Evolutionary conservation across 2,888 invertebrate genomes (phyloP).

Genomic region (Eupsilia transversa): DNA sequence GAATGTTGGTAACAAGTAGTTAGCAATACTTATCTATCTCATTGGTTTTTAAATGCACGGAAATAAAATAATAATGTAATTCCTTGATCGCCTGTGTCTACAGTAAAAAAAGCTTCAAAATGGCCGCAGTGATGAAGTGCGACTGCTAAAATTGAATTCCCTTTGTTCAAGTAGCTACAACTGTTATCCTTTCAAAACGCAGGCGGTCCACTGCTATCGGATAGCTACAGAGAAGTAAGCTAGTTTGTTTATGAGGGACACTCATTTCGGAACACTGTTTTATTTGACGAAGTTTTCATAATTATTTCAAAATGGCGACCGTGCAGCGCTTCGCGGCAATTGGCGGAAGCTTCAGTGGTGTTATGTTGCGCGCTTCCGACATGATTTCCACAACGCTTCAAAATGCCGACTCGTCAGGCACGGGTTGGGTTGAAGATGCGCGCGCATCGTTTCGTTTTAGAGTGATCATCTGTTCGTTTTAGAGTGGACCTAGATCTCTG

Average conservation of each 20-base stretch:
- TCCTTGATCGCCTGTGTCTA: neutral
- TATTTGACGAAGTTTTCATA: neutral
- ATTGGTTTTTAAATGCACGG: neutral
- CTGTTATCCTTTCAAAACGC: neutral
- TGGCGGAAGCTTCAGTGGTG: neutral
- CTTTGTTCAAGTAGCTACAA: neutral
- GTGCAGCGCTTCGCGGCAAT: neutral
- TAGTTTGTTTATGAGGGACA: neutral
- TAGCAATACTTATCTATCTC: neutral
- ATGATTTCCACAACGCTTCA: neutral
- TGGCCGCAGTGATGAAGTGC: neutral
- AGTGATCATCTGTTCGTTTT: too few species aligned
- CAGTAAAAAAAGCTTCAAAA: neutral
- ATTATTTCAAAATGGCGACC: constrained; percentile 19
- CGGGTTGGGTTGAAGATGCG: neutral
- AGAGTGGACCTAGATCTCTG: neutral
- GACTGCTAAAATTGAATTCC: neutral
- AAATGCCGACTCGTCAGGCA: neutral
- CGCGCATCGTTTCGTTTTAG: neutral
- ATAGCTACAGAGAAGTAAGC: neutral
- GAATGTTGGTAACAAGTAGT: neutral
- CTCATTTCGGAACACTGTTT: neutral
- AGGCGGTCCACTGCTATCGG: neutral
- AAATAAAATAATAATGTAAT: neutral
- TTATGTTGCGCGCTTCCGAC: constrained; percentile 12